Evolutionary conservation across 2,888 invertebrate species (phyloP), one percentile per base, ranked within the genome.

Genomic region (Labia minor): DNA sequence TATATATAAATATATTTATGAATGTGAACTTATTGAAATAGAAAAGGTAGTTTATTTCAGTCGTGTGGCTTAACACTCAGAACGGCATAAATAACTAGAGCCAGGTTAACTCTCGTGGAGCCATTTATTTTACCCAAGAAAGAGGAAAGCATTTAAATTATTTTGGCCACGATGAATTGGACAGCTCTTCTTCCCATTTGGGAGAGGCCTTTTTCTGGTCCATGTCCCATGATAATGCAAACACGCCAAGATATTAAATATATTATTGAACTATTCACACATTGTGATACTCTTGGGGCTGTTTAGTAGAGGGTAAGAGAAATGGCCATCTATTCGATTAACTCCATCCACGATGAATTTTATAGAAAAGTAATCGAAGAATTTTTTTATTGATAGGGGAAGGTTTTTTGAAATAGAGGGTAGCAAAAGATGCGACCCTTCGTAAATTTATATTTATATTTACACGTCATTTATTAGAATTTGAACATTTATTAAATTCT

Each of bases 171-270:
- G 26, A 26, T 26, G 26, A 26, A 26, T 26, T 26, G 26, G 26
- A 26, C 49, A n/a, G 49, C 49, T 16, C n/a, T 49, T 49, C 16
- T 49, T 49, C 49, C n/a, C n/a, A n/a, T 14, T 14, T 49, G 6
- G n/a, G 49, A n/a, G 49, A 14, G 16, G n/a, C 49, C n/a, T 14
- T 49, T 16, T 49, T 49, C 49, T 49, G 49, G 49, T n/a, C 49
- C 49, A n/a, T 4, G 49, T 49, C 49, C 49, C 49, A 49, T 8
- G 49, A 49, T 49, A 49, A 49, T 49, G 49, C 49, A 49, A 49
- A 49, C n/a, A 49, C 14, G 49, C 49, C 49, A 49, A 49, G 49
- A 49, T 49, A 49, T 49, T 49, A 49, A n/a, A 49, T 49, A 49
- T 49, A 49, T 49, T 49, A 49, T 49, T 49, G 49, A 49, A 16